Conservation (phyloP, 2,797 vertebrate species). For the Hybognathus amarus region DNA sequence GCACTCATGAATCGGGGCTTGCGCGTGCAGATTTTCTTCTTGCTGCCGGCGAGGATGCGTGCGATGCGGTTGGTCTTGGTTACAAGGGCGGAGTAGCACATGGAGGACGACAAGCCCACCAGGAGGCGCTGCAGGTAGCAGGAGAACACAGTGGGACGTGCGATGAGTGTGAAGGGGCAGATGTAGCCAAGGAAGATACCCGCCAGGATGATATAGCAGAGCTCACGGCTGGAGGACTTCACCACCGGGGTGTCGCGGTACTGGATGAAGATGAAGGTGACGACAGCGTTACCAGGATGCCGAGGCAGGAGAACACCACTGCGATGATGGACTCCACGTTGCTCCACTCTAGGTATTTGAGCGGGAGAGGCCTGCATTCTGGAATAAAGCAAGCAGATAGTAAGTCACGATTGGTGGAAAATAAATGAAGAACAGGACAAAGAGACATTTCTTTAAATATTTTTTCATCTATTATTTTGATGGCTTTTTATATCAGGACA, state of each 20-base stretch:
- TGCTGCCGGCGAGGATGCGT: slow-evolving; percentile 97
- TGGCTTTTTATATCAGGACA: not conserved
- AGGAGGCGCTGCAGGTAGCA: slow-evolving; percentile 97
- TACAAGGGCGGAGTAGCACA: slow-evolving; percentile 97
- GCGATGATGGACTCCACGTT: slow-evolving; percentile 96
- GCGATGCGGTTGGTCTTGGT: slow-evolving; percentile 99
- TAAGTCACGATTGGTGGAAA: not conserved
- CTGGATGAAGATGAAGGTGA: slow-evolving; percentile 96
- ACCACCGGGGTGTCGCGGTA: slow-evolving; percentile 98
- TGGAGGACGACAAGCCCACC: slow-evolving; percentile 95
- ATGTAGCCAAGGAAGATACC: slow-evolving; percentile 97
- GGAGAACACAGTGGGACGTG: slow-evolving; percentile 89
- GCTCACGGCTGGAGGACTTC: slow-evolving; percentile 96
- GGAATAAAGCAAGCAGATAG: slow-evolving; percentile 51
- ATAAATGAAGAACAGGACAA: slow-evolving; percentile 9
- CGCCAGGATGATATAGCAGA: slow-evolving; percentile 96
- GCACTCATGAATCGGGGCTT: slow-evolving; percentile 99
- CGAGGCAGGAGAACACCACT: slow-evolving; percentile 94
- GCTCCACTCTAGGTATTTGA: slow-evolving; percentile 94
- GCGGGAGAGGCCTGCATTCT: slow-evolving; percentile 90
- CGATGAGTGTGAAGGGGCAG: slow-evolving; percentile 96
- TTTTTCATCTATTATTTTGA: not conserved
- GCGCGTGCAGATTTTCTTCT: slow-evolving; percentile 98
- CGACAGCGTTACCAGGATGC: slow-evolving; percentile 95
- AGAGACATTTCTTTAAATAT: not conserved